A percentile compares a stretch with the other conserved stretches of the same genome.
Evolutionary conservation across 2,797 vertebrate genomes (phyloP).

Genomic region (Poecilia velifera): DNA sequence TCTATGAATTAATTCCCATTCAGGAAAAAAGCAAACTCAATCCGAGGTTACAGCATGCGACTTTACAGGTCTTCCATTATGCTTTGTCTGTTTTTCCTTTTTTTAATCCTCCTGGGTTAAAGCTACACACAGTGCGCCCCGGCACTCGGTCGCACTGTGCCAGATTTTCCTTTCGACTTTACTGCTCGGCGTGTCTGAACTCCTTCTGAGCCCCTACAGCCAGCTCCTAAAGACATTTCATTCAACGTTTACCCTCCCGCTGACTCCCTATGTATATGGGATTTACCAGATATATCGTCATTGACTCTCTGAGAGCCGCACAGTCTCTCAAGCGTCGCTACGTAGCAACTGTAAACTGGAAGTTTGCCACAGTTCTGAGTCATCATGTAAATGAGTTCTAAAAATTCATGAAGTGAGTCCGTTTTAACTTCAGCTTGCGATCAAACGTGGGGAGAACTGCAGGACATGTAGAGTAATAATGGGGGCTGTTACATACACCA

Average conservation of each 20-base stretch:
- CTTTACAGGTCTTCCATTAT: neutral
- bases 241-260: neutral
- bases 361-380: neutral
- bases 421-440: neutral
- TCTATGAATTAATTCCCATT: neutral
- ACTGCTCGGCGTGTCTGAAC: neutral
- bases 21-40: neutral
- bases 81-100: neutral
- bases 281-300: neutral
- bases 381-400: neutral
- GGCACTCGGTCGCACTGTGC: neutral
- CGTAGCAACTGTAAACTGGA: neutral
- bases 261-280: neutral
- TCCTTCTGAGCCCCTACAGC: neutral
- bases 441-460: neutral
- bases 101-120: neutral
- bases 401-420: neutral
- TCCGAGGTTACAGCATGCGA: neutral
- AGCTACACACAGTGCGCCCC: neutral
- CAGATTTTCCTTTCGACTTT: neutral
- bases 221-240: neutral
- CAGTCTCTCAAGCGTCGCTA: neutral
- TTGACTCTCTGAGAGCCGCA: neutral
- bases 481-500: neutral
- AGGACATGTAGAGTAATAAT: neutral